These are phyloP conservation scores for Pseudeuparius sepicola DNA, from an alignment of 2,888 invertebrate genomes.

Conservation along the genomic window DNA sequence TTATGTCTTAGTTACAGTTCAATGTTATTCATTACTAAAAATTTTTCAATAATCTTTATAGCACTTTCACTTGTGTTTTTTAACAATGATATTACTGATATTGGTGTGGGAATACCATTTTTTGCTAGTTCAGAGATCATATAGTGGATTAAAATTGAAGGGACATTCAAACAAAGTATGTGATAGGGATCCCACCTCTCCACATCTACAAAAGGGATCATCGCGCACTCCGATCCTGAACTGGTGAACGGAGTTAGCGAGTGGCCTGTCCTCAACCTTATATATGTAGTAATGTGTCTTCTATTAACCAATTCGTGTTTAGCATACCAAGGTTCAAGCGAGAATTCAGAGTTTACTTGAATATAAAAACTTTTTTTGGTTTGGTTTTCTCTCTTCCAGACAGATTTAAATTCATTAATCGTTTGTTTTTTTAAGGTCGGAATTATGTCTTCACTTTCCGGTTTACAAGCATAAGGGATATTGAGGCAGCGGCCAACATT, in stretches of 20 bases:
- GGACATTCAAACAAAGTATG: conserved; percentile 2
- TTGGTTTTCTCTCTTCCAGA: background rate
- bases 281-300: conserved; percentile 7
- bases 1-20: no score
- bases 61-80: background rate
- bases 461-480: background rate
- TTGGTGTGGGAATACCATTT: background rate
- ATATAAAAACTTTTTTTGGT: background rate
- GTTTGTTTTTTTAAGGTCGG: background rate
- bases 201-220: background rate
- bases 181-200: background rate
- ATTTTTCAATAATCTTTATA: background rate
- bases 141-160: background rate
- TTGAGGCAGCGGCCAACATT: conserved; percentile 1
- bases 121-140: background rate
- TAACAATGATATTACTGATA: background rate
- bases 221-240: background rate
- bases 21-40: background rate
- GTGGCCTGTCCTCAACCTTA: conserved; percentile 9
- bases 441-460: background rate
- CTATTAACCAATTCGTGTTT: background rate
- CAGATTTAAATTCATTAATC: background rate
- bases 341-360: background rate
- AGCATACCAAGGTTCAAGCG: background rate
- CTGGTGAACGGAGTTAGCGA: conserved; percentile 6